Evolutionary conservation across 2,113 vertebrate genomes (phyloP), one percentile per base, ranked within the genome.

Genomic region (Pica pica): DNA sequence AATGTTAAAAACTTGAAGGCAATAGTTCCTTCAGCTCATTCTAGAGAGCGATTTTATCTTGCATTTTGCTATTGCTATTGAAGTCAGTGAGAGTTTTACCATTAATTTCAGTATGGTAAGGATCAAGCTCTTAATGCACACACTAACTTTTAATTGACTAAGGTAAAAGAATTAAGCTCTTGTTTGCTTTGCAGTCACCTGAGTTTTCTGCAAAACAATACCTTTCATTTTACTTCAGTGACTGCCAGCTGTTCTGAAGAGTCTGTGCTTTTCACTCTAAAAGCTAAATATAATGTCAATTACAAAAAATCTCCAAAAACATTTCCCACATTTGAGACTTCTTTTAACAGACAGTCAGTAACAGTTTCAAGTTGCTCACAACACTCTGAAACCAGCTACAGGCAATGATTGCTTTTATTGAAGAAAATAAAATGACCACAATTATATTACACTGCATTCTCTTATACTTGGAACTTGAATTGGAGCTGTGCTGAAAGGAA

Each of bases 391-490:
- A 89, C 10, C 76, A 85, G 90, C 37, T 94, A 81, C 31, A 85
- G 42, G 39, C 39, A 86, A 87, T 61, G 41, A 91, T 75, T 91
- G 49, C 13, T 76, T 93, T 95, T 63, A 96, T 59, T 96, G 76
- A 95, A 82, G 64, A 95, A 97, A 94, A 96, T 87, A 94, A 95
- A 96, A 78, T 94, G 33, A 44, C 47, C 86, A 64, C 60, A 90
- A 90, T 89, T 95, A 80, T 83, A 87, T 95, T 69, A 94, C 83
- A 92, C 91, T 77, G 37, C 76, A 91, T 91, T 83, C 68, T 95
- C 74, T 94, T 86, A 57, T 35, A 63, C 33, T 30, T 83, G 27
- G 60, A 86, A 85, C 76, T 96, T 94, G 75, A 83, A 93, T 83
- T 86, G 73, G 47, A 93, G 35, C 41, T 78, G 15, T 75, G 39